Percentiles rank a stretch among this genome's conserved stretches.
phyloP scores from a whole-genome alignment of 2,113 vertebrate species.

The Elephantulus edwardii region DNA sequence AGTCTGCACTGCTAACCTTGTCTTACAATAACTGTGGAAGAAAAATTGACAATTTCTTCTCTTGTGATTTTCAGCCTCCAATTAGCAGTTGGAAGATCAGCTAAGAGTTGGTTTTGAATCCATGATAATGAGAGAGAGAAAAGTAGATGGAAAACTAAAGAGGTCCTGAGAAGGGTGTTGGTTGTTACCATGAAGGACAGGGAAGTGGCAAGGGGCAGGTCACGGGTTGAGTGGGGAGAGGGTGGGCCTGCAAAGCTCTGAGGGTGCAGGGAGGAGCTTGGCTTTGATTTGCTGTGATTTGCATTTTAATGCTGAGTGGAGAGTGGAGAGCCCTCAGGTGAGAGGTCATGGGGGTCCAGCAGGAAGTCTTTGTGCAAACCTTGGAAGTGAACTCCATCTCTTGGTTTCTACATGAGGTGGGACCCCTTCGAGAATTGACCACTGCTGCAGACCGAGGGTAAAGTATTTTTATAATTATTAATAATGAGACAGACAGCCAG shows the following conservation, averaged over 20 bases:
- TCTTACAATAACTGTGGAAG: no score
- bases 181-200: neutral
- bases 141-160: fast-evolving
- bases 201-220: neutral
- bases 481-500: no score
- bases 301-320: neutral
- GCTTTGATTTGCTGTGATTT: neutral
- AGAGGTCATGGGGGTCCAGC: neutral
- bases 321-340: no score
- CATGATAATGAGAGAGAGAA: no score
- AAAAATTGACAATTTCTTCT: no score
- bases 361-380: neutral
- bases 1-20: no score
- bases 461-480: no score
- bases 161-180: neutral
- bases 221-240: neutral
- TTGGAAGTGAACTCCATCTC: neutral
- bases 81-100: no score
- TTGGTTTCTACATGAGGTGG: neutral
- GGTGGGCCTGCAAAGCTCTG: neutral
- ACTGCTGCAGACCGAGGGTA: no score
- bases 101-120: no score
- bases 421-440: neutral
- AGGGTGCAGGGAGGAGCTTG: neutral
- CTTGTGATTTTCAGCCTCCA: no score